These are phyloP conservation scores for Anolis sagrei DNA, from an alignment of 2,113 vertebrate genomes.

Conservation along the genomic window DNA sequence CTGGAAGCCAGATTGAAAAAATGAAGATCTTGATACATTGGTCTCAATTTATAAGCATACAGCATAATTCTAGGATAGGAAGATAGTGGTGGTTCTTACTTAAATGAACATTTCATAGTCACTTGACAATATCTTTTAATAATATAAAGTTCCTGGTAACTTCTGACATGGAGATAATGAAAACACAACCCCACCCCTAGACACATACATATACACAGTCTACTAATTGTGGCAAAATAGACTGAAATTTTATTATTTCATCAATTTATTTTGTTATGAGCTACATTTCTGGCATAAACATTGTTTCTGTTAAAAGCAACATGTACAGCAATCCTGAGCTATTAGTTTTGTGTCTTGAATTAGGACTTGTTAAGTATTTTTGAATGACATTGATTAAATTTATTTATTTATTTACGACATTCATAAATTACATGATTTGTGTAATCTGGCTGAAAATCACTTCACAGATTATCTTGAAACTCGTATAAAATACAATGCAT, in stretches of 20 bases:
- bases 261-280: too few relatives aligned
- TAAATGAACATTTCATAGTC: neutral
- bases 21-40: too few relatives aligned
- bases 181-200: neutral
- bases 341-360: neutral
- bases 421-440: neutral
- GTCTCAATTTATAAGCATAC: neutral
- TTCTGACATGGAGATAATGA: neutral
- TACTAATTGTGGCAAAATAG: neutral
- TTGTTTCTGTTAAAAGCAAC: neutral
- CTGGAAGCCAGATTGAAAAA: neutral
- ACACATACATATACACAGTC: neutral
- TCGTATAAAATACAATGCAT: rapidly evolving
- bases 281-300: neutral
- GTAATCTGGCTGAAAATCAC: neutral
- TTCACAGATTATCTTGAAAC: too few relatives aligned
- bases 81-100: neutral
- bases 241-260: neutral
- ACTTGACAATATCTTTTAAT: neutral
- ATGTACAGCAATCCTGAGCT: neutral
- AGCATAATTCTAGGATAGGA: too few relatives aligned
- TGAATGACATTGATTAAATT: too few relatives aligned
- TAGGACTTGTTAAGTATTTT: neutral
- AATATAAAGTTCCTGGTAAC: neutral
- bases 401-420: too few relatives aligned